Base-by-base conservation (phyloP, 2,888 invertebrate genomes). In the Lamellibrachia satsuma region DNA sequence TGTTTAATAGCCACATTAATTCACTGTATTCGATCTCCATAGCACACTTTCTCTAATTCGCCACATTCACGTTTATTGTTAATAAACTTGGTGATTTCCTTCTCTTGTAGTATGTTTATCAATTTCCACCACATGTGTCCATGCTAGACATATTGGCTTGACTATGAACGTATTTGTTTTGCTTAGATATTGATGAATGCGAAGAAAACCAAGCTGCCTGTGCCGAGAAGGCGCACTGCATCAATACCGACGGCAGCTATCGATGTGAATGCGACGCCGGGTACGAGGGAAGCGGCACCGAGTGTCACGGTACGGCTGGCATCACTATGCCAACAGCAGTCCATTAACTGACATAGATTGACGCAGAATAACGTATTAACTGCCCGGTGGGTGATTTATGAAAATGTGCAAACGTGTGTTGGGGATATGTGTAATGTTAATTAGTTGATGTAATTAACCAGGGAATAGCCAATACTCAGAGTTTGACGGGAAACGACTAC, bases 101-200 rank as follows among this genome's bases (percentile, higher is more conserved):
- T 39, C 39, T 39, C 39, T 39, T 39, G 39, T 39, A 39, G 39
- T 39, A 39, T 39, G 39, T 39, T 39, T 39, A 39, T 39, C 39
- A 39, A 39, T 39, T 39, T 39, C 39, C 39, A 39, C 1, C 0
- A 39, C 39, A 39, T 39, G 0, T 39, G 39, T 39, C 39, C 39
- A 39, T 39, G 39, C 39, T 39, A 39, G 39, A 39, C 39, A 39
- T 39, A 39, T 39, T 39, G 39, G 1, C 39, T 39, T 39, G 39
- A 39, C 39, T 39, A 39, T 57, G 57, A 57, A 57, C 15, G 57
- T 11, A 8, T 57, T 2, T 57, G 8, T 90, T 9, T 15, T 91
- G 91, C 27, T 3, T 27, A 91, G 91, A 91, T n/a, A 91, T 91
- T 22, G 52, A 91, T n/a, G 91, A 91, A n/a, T 91, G 91, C 11